Evolutionary conservation across 1,140 invertebrate species (phyloP).

Genomic region (Rhopalosiphum padi): DNA sequence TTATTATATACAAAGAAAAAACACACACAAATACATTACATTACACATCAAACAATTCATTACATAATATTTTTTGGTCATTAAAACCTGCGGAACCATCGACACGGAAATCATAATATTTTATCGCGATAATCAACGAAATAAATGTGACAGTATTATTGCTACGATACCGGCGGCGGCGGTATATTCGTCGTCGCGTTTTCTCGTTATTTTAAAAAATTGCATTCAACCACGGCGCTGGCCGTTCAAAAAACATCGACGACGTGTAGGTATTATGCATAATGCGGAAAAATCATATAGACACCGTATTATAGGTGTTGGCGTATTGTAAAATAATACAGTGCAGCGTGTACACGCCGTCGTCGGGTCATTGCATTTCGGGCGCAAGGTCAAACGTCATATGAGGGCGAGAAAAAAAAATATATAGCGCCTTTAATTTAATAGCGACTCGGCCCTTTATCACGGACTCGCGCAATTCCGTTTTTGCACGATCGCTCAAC

Average conservation of each 20-base stretch:
- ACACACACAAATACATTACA: too few species aligned
- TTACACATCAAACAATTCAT: not conserved
- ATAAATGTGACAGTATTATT: not conserved
- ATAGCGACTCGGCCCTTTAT: not conserved
- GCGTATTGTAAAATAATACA: not conserved
- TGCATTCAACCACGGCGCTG: not conserved
- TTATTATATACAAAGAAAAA: not conserved
- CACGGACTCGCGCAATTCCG: not conserved
- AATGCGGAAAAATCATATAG: not conserved
- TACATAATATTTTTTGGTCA: not conserved
- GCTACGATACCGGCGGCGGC: not conserved
- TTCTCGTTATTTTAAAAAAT: not conserved
- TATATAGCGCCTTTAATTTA: not conserved
- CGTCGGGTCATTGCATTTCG: not conserved
- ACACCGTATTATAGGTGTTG: not conserved
- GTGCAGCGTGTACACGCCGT: not conserved
- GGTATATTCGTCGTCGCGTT: not conserved
- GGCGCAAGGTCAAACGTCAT: not conserved
- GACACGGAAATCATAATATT: not conserved
- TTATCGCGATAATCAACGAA: not conserved
- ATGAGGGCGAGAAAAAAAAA: not conserved
- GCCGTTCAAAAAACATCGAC: not conserved
- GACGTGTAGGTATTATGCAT: too few species aligned
- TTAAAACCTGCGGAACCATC: not conserved
- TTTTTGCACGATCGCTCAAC: conserved; percentile 50